These are phyloP conservation scores for Xiphophorus birchmanni DNA, from an alignment of 2,797 vertebrate species.

Conservation along the genomic window DNA sequence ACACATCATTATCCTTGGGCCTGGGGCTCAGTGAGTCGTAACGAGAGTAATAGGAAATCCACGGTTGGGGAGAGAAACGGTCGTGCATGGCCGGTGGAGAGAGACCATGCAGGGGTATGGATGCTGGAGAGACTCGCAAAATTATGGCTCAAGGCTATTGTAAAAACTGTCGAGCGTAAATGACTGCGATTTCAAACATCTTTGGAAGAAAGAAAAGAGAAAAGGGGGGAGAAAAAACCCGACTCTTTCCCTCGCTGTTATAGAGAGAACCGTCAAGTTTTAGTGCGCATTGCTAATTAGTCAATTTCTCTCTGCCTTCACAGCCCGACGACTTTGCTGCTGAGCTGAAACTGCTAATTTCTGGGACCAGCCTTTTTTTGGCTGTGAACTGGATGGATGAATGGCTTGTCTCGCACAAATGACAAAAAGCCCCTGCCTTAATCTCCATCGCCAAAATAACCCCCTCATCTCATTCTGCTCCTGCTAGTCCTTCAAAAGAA, in stretches of 20 bases:
- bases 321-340: constrained; percentile 99
- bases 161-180: constrained; percentile 99
- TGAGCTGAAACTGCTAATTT: constrained; percentile 99
- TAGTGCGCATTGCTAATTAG: constrained; percentile 99
- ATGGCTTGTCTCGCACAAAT: constrained; percentile 99
- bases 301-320: constrained; percentile 99
- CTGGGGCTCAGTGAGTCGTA: constrained; percentile 99
- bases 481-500: constrained; percentile 90
- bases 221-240: constrained; percentile 85
- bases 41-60: constrained; percentile 99
- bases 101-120: constrained; percentile 99
- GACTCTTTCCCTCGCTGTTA: constrained; percentile 94
- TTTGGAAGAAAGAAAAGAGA: constrained; percentile 98
- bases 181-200: constrained; percentile 99
- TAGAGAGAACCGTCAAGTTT: constrained; percentile 99
- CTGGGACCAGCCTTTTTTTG: constrained; percentile 99
- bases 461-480: constrained; percentile 96
- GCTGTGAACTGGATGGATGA: constrained; percentile 99
- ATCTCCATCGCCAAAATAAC: constrained; percentile 98
- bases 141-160: constrained; percentile 99
- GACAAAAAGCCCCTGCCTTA: constrained; percentile 99
- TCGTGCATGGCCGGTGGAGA: constrained; percentile 99
- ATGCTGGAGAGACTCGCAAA: constrained; percentile 99
- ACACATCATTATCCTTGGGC: constrained; percentile 99
- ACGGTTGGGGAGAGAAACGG: constrained; percentile 99